Evolutionary conservation across 2,797 vertebrate genomes (phyloP), one percentile per base, ranked within the genome.

Genomic region (Platyrinchus mystaceus): DNA sequence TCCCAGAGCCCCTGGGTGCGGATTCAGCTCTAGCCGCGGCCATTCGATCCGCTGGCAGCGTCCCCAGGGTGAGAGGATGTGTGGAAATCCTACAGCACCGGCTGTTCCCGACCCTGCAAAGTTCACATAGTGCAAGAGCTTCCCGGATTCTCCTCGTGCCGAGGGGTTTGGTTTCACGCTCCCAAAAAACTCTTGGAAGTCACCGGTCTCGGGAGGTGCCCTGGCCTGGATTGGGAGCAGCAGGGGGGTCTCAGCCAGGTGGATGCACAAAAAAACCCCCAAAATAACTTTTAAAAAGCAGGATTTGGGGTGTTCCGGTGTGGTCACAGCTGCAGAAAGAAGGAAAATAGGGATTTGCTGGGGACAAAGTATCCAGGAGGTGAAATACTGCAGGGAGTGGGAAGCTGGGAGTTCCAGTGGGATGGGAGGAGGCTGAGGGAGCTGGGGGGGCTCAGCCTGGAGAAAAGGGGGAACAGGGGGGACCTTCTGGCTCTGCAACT

Each of bases 61-160:
- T 47, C 32, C 1, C 37, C 73, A 32, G 63, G 43, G 58, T 14
- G 78, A 60, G 73, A 14, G 86, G 92, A 90, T 82, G 84, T 26
- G 5, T 83, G 93, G 96, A 74, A 90, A 93, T 49, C 59, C 92
- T 76, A 52, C 12, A 70, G 81, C 2, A 2, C 2, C 21, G 55
- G 76, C 78, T 94, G 88, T 66, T 84, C 28, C 88, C 1, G 0
- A 17, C 30, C 2, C 1, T 5, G 46, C 88, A 92, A 85, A 92
- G 91, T 75, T 85, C 92, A 89, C 89, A 30, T 47, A 47, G 93
- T 55, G 89, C 68, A 28, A 47, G 91, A 43, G 75, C 73, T 74
- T 7, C 71, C 64, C 1, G 20, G 26, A 21, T 67, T 71, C 81
- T 22, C 53, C 0, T 24, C 30, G 0, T 22, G 83, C 71, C 7